Evolutionary conservation across 2,888 invertebrate species (phyloP).

Genomic region (Campaea margaritaria): DNA sequence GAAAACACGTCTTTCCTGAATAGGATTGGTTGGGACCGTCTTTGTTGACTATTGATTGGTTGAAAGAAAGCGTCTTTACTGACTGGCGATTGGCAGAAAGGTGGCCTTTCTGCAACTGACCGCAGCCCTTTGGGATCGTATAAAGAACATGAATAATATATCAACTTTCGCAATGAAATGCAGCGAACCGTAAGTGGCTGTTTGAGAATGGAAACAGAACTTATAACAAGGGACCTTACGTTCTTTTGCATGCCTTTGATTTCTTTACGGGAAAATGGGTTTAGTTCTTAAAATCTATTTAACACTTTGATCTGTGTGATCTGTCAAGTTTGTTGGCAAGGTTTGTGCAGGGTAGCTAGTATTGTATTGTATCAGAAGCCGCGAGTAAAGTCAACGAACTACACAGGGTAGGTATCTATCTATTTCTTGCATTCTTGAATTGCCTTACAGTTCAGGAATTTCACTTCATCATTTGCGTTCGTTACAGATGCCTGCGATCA

Average conservation of each 20-base stretch:
- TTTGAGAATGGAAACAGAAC: constrained; percentile 10
- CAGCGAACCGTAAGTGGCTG: constrained; percentile 12
- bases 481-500: background rate
- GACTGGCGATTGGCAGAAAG: constrained; percentile 11
- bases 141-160: constrained; percentile 25
- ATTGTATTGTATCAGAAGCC: too few relatives aligned
- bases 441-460: too few relatives aligned
- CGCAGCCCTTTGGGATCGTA: constrained; percentile 10
- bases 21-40: constrained; percentile 16
- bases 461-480: background rate
- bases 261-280: too few relatives aligned
- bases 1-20: constrained; percentile 11
- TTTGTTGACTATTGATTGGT: constrained; percentile 17
- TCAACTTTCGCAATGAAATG: constrained; percentile 10
- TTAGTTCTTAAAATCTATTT: too few relatives aligned
- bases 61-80: background rate
- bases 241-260: too few relatives aligned
- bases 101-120: constrained; percentile 6
- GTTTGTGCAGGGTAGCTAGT: too few relatives aligned
- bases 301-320: background rate
- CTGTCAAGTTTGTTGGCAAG: background rate
- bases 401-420: too few relatives aligned
- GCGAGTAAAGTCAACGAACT: too few relatives aligned
- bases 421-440: too few relatives aligned
- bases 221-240: constrained; percentile 4